These are phyloP conservation scores for Aradophagus sp. DNA, from an alignment of 1,140 invertebrate species.

Conservation along the genomic window DNA sequence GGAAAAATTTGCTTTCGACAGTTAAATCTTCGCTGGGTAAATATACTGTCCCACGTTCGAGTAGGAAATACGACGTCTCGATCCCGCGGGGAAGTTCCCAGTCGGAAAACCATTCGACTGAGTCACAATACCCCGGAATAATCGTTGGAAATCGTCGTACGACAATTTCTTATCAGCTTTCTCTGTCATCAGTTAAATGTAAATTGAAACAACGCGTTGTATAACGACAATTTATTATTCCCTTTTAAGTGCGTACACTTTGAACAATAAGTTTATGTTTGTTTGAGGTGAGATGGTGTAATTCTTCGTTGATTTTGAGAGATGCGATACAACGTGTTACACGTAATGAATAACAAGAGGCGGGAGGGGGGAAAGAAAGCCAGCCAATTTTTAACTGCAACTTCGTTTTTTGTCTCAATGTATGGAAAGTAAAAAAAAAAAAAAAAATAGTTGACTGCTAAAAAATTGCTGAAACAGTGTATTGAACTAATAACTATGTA, in stretches of 20 bases:
- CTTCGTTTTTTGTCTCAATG: too few relatives aligned
- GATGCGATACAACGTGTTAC: slow-evolving; percentile 41
- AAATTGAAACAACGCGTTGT: slow-evolving; percentile 37
- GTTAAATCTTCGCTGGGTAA: too few relatives aligned
- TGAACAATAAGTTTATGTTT: slow-evolving; percentile 27
- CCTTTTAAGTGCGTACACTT: slow-evolving; percentile 22
- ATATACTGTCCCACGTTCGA: too few relatives aligned
- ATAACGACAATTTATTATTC: slow-evolving; percentile 35
- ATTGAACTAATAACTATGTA: too few relatives aligned
- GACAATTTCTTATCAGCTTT: slow-evolving; percentile 14
- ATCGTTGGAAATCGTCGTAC: slow-evolving; percentile 17
- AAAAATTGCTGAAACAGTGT: too few relatives aligned
- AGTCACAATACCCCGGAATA: slow-evolving; percentile 21
- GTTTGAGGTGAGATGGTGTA: slow-evolving; percentile 39
- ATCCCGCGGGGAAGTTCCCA: too few relatives aligned
- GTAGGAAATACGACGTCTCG: too few relatives aligned
- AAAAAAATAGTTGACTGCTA: neutral
- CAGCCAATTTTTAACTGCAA: slow-evolving; percentile 10
- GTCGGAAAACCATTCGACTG: slow-evolving; percentile 10
- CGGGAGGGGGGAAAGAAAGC: slow-evolving; percentile 8
- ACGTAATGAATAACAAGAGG: slow-evolving; percentile 43
- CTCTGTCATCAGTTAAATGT: slow-evolving; percentile 18
- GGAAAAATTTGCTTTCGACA: too few relatives aligned
- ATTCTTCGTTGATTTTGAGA: slow-evolving; percentile 51
- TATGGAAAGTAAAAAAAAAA: too few relatives aligned